These are phyloP conservation scores for Anguilla pacifica DNA, from an alignment of 2,797 vertebrate species.

Conservation along the genomic window DNA sequence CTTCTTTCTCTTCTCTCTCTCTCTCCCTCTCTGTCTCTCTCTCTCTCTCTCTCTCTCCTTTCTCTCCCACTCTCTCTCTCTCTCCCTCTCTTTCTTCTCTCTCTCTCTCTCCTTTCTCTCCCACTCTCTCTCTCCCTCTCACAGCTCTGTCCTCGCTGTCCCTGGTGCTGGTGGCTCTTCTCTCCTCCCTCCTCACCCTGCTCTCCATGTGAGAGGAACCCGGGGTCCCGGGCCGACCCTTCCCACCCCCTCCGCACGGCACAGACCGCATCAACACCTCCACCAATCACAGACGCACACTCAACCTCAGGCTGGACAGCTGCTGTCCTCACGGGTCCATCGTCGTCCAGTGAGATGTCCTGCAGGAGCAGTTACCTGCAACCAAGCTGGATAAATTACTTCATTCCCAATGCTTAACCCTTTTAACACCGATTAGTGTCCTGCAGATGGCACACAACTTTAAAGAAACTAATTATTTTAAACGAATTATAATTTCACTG, in stretches of 20 bases:
- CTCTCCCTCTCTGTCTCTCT: no score
- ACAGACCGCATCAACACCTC: no score
- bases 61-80: slow-evolving; percentile 24
- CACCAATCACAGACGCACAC: no score
- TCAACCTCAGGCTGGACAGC: neutral
- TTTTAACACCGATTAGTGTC: neutral
- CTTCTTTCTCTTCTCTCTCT: neutral
- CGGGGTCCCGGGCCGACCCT: neutral
- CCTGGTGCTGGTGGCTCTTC: slow-evolving; percentile 53
- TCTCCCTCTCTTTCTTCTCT: slow-evolving; percentile 40
- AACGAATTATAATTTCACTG: no score
- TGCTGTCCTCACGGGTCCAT: no score
- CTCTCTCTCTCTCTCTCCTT: neutral
- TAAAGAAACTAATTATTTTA: no score
- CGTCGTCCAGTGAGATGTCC: neutral
- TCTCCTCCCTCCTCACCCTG: slow-evolving; percentile 53
- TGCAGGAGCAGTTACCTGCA: neutral
- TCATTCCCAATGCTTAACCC: neutral
- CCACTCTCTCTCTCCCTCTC: slow-evolving; percentile 11
- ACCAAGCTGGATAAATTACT: neutral
- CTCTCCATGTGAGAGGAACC: slow-evolving; percentile 46
- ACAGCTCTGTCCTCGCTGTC: slow-evolving; percentile 57
- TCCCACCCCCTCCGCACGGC: neutral
- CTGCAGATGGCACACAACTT: neutral
- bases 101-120: neutral